Evolutionary conservation across 1,140 invertebrate species (phyloP).

Genomic region (Bombus cullumanus): DNA sequence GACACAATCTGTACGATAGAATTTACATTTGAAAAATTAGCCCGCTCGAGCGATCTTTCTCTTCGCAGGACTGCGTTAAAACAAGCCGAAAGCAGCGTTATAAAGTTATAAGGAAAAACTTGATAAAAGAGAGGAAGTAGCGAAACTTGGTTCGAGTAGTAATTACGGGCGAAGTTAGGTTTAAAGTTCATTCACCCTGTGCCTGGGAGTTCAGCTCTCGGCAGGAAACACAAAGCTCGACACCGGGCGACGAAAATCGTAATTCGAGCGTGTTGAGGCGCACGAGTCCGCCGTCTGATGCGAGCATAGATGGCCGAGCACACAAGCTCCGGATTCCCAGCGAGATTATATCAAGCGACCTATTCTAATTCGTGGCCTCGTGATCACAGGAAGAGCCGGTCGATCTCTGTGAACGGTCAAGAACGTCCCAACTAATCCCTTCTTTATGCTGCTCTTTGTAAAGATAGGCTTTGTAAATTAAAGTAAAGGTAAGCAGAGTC

Average conservation of each 20-base stretch:
- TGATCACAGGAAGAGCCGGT: neutral
- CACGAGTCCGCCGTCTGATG: neutral
- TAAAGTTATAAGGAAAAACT: neutral
- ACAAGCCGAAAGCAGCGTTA: neutral
- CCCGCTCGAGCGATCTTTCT: no score
- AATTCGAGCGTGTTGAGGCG: conserved; percentile 18
- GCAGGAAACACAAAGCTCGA: neutral
- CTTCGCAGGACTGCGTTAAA: neutral
- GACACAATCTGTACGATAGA: no score
- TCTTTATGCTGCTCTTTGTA: neutral
- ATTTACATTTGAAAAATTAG: no score
- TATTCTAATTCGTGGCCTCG: conserved; percentile 7
- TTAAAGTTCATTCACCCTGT: neutral
- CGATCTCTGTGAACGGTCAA: neutral
- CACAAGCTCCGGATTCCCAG: conserved; percentile 1
- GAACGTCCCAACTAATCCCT: conserved; percentile 1
- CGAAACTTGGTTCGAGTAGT: neutral
- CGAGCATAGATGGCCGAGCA: neutral
- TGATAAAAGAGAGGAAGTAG: neutral
- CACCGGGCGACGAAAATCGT: neutral
- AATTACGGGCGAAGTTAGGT: neutral
- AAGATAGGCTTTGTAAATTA: neutral
- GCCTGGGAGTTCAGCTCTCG: no score
- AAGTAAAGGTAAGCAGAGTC: no score
- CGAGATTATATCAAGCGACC: conserved; percentile 14